Percentiles rank a stretch among this genome's conserved stretches.
Conservation (phyloP, 2,113 vertebrate genomes). For the Cebus imitator region DNA sequence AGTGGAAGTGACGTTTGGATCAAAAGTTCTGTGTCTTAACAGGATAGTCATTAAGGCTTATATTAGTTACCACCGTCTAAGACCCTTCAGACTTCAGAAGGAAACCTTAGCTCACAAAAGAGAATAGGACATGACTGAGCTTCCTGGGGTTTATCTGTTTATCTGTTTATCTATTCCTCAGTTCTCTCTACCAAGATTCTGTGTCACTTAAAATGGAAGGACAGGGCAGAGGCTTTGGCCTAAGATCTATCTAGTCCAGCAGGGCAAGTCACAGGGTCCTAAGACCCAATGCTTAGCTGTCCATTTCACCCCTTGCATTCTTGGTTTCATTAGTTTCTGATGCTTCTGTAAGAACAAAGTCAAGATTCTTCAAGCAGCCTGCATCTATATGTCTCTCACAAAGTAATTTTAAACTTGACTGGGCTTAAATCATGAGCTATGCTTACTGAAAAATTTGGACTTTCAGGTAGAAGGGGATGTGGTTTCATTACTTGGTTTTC, state of each 20-base stretch:
- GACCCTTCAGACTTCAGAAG: not conserved
- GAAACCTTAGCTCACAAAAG: not conserved
- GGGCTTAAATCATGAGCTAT: not conserved
- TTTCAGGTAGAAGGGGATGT: not conserved
- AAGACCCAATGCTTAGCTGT: not conserved
- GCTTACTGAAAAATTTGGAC: not conserved
- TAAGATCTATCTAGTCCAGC: not conserved
- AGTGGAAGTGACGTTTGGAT: not conserved
- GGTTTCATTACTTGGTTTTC: not conserved
- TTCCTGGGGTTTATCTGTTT: too few species aligned
- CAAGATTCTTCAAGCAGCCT: not conserved
- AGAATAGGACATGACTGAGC: not conserved
- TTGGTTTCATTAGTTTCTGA: not conserved
- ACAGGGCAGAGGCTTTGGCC: not conserved
- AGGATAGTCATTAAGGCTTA: not conserved
- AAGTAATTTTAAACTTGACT: not conserved
- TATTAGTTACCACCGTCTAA: not conserved
- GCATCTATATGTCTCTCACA: accelerated
- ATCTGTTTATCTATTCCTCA: accelerated
- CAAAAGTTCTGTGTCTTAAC: not conserved
- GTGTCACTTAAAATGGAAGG: not conserved
- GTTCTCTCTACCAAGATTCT: not conserved
- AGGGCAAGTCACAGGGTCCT: not conserved
- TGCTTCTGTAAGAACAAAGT: not conserved
- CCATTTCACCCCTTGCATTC: not conserved